phyloP scores from a whole-genome alignment of 2,888 invertebrate genomes.

The Nemotelus pantherinus region DNA sequence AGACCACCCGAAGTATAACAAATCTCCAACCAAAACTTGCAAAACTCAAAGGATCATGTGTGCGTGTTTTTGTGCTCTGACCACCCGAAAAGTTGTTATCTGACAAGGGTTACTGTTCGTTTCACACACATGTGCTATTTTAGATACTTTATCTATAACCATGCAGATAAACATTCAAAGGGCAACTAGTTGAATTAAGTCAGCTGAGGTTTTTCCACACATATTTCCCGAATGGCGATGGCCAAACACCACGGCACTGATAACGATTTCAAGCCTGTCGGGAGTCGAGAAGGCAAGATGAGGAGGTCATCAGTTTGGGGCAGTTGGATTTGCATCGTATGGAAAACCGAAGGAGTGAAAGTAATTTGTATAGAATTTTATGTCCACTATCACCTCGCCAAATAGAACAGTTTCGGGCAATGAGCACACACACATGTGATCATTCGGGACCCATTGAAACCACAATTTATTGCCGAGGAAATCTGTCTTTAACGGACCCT shows the following conservation, averaged over 20 bases:
- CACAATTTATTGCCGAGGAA: conserved; percentile 30
- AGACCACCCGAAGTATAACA: too few species aligned
- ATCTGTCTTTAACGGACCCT: conserved; percentile 34
- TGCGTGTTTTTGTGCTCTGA: neutral
- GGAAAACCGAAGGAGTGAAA: neutral
- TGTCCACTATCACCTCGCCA: conserved; percentile 26
- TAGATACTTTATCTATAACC: too few species aligned
- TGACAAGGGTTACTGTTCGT: conserved; percentile 3
- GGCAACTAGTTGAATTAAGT: conserved; percentile 36
- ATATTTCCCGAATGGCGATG: neutral
- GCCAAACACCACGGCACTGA: neutral
- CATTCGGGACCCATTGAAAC: conserved; percentile 34
- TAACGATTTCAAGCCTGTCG: neutral
- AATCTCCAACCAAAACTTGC: neutral
- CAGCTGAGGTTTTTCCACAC: conserved; percentile 24
- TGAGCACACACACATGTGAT: conserved; percentile 36
- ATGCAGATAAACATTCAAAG: neutral
- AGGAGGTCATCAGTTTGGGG: too few species aligned
- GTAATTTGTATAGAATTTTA: conserved; percentile 34
- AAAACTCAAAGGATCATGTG: conserved; percentile 29
- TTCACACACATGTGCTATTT: too few species aligned
- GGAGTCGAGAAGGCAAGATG: neutral
- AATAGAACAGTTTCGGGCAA: conserved; percentile 33
- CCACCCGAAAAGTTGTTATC: conserved; percentile 27
- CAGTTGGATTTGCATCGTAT: too few species aligned